These are phyloP conservation scores for Spisula subtruncata DNA, from an alignment of 2,888 invertebrate species.

Conservation along the genomic window DNA sequence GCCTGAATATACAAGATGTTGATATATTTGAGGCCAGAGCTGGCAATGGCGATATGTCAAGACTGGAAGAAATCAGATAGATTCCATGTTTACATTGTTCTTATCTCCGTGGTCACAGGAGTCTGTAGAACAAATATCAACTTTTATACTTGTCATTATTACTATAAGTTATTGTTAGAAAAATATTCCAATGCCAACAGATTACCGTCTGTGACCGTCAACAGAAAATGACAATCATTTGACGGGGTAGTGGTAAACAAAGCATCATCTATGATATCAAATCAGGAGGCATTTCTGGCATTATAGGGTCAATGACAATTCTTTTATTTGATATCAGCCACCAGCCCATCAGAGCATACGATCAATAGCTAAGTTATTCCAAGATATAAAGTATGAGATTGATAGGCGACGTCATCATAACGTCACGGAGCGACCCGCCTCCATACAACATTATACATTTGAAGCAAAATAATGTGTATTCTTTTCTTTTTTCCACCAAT, in stretches of 20 bases:
- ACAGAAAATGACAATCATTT: neutral
- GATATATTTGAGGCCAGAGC: neutral
- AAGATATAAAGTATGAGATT: too few species aligned
- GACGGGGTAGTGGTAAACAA: neutral
- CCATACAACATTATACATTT: too few species aligned
- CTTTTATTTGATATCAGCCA: too few species aligned
- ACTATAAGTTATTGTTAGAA: neutral
- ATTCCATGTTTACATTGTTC: neutral
- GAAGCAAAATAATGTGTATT: too few species aligned
- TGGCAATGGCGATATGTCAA: neutral
- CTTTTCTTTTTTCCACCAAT: too few species aligned
- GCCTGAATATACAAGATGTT: neutral
- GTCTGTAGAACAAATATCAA: neutral
- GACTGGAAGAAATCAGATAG: neutral
- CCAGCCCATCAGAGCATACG: neutral
- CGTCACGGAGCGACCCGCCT: too few species aligned
- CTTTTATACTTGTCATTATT: neutral
- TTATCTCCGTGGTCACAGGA: neutral
- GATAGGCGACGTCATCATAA: too few species aligned
- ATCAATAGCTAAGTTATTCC: neutral
- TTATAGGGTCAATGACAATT: too few species aligned
- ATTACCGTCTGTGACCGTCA: neutral
- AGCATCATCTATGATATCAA: neutral
- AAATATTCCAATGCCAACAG: neutral
- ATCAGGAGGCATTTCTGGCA: too few species aligned